Percentiles rank a stretch among this genome's conserved stretches.
Evolutionary conservation across 2,888 invertebrate species (phyloP).

Genomic region (Eueremaeus valkanovi): DNA sequence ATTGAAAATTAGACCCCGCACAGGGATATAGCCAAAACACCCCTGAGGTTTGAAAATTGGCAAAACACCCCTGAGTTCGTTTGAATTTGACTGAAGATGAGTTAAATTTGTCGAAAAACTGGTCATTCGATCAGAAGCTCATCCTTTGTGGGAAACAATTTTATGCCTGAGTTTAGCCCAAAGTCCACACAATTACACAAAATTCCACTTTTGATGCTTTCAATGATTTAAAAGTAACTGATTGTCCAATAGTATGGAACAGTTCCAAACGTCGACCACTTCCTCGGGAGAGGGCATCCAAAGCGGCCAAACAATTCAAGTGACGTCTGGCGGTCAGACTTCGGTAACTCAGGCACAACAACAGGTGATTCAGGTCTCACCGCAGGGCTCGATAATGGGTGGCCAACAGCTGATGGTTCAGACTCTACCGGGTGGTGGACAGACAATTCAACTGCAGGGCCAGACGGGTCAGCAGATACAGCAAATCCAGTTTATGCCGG

Average conservation of each 20-base stretch:
- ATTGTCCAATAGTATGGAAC: background rate
- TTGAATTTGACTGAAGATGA: too few species aligned
- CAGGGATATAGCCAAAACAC: too few species aligned
- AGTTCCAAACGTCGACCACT: constrained; percentile 6
- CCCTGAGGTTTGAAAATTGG: too few species aligned
- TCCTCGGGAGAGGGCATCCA: background rate
- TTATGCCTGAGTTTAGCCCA: too few species aligned
- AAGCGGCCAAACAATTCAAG: background rate
- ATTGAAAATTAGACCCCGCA: too few species aligned
- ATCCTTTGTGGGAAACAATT: too few species aligned
- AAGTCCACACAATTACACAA: too few species aligned
- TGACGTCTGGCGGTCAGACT: constrained; percentile 25
- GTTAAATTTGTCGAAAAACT: too few species aligned
- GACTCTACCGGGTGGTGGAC: constrained; percentile 45
- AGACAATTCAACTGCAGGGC: constrained; percentile 45
- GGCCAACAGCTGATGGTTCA: constrained; percentile 46
- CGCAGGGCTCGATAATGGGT: constrained; percentile 4
- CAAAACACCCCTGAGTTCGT: too few species aligned
- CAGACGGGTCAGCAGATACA: constrained; percentile 45
- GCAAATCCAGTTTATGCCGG: constrained; percentile 40
- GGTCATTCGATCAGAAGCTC: too few species aligned
- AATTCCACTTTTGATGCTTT: background rate
- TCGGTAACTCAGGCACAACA: constrained; percentile 3
- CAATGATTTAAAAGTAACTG: background rate
- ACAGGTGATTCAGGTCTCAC: constrained; percentile 36